Base-by-base conservation (phyloP, 2,113 vertebrate genomes). In the Bubo blakistoni region DNA sequence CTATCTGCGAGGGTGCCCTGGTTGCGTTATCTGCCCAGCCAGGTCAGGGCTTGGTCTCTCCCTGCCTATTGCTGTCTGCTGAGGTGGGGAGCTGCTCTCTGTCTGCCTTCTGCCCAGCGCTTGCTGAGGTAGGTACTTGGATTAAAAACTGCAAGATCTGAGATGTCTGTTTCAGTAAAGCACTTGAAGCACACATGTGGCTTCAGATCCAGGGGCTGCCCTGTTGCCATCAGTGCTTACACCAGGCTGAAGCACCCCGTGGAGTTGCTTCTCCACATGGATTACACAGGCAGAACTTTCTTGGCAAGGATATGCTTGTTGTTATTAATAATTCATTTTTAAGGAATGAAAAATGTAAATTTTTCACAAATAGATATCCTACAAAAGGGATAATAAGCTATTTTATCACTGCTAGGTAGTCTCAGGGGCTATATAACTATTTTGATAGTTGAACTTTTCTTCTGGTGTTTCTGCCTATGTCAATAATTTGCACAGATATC, bases 241-340 rank as follows among this genome's bases (percentile, higher is more conserved):
- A 21, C 16, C n/a, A 58, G 78, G 47, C 55, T 81, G 70, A 42
- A 89, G 67, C 40, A 52, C 58, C 79, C 82, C 22, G 47, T 1
- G 1, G 58, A 65, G 40, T 2, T 72, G 38, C 36, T 52, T 79
- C 81, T 85, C 66, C 44, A 9, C n/a, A 2, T 27, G 85, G 55
- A 46, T 90, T 86, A 22, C 51, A 24, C 25, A 80, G 58, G 17
- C 49, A 77, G 72, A 72, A 65, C 20, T 73, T 47, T 0, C 1
- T 21, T 82, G 81, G 59, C 32, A 88, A 82, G 49, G 49, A 76
- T 65, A 36, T 47, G 22, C 69, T 79, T 16, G 7, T 81, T 72
- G n/a, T 51, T 88, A 49, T 67, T 86, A 88, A 65, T 83, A 92
- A 92, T 88, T 92, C 72, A 92, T 88, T 93, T 91, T 38, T 63